These are phyloP conservation scores for Mus spretus DNA, from an alignment of 2,797 vertebrate genomes.

Conservation along the genomic window DNA sequence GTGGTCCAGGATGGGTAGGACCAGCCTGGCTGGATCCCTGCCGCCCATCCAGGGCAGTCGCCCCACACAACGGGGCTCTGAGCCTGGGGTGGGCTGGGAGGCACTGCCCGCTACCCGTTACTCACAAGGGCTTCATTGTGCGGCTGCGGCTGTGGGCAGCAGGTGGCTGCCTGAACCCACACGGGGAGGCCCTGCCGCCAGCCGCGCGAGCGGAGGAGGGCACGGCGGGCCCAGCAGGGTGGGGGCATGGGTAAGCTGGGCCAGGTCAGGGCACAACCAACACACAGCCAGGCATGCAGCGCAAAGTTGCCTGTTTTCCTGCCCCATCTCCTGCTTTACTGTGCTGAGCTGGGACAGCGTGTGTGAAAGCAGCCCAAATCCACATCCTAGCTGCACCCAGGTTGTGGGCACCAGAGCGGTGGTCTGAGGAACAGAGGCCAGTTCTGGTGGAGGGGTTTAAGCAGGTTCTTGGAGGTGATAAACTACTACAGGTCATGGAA, in stretches of 20 bases:
- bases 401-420: neutral
- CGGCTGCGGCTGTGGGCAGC: constrained; percentile 80
- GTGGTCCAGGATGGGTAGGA: constrained; percentile 16
- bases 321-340: neutral
- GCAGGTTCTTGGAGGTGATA: neutral
- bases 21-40: constrained; percentile 8
- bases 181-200: constrained; percentile 81
- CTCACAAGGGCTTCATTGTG: constrained; percentile 82
- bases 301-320: constrained; percentile 59
- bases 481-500: neutral
- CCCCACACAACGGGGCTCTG: constrained; percentile 72
- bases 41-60: constrained; percentile 22
- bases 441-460: neutral
- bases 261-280: neutral
- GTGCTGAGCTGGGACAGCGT: neutral
- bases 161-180: constrained; percentile 82
- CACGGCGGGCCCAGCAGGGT: constrained; percentile 67
- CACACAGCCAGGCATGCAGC: neutral
- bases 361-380: neutral
- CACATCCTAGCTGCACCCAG: neutral
- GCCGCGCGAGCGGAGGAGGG: constrained; percentile 82
- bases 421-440: too few species aligned
- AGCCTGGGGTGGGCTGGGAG: constrained; percentile 68
- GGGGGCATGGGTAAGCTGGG: constrained; percentile 1
- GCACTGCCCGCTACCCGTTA: constrained; percentile 36